Conservation (phyloP, 2,113 vertebrate species). For the Halcyon senegalensis region DNA sequence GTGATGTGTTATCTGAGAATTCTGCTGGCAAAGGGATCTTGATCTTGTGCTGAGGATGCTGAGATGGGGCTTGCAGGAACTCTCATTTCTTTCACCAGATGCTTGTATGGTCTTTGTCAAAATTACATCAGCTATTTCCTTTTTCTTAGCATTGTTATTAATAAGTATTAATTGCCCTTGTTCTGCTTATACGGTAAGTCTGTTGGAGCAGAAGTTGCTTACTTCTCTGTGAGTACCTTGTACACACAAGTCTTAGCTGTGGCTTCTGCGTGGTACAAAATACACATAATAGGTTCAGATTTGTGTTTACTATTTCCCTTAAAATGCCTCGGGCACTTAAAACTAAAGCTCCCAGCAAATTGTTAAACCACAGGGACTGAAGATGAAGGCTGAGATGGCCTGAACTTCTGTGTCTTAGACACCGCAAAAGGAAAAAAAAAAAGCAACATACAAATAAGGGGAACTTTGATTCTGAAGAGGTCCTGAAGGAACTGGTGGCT, state of each 20-base stretch:
- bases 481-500: too few species aligned
- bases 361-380: neutral
- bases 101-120: neutral
- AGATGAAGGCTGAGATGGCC: neutral
- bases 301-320: neutral
- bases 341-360: neutral
- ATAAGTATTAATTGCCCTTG: neutral
- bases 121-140: neutral
- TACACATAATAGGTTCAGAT: neutral
- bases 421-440: neutral
- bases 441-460: too few species aligned
- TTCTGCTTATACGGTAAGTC: neutral
- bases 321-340: neutral
- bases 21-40: neutral
- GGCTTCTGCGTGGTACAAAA: neutral
- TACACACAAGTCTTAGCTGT: neutral
- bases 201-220: neutral
- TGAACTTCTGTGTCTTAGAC: neutral
- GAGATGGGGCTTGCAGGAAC: neutral
- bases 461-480: too few species aligned
- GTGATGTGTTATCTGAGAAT: neutral
- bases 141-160: neutral
- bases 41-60: neutral
- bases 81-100: neutral
- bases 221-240: neutral